Percentiles rank a stretch among this genome's conserved stretches.
phyloP scores from a whole-genome alignment of 2,113 vertebrate genomes.

The Rissa tridactyla region DNA sequence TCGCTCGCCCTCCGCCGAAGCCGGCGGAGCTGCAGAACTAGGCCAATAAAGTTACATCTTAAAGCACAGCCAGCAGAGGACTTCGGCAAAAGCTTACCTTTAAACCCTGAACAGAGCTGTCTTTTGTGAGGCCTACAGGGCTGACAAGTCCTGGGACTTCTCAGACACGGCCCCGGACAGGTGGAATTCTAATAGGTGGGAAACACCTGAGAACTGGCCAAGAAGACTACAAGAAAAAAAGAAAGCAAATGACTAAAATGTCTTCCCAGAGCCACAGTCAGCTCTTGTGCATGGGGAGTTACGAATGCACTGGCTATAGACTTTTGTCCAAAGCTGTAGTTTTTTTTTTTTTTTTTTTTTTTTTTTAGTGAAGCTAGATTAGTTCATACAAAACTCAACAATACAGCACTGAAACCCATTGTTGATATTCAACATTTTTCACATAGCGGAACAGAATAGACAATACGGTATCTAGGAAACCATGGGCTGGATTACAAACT shows the following conservation, averaged over 20 bases:
- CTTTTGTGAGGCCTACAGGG: slow-evolving; percentile 76
- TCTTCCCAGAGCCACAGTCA: slow-evolving; percentile 88
- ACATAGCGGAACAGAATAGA: slow-evolving; percentile 99
- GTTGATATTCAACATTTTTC: slow-evolving; percentile 99
- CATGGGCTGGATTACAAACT: slow-evolving; percentile 96
- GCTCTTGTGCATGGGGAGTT: slow-evolving; percentile 90
- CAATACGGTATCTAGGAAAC: slow-evolving; percentile 99
- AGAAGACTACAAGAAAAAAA: slow-evolving; percentile 73
- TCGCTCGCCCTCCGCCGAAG: slow-evolving; percentile 29
- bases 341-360: slow-evolving; percentile 79
- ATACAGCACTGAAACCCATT: slow-evolving; percentile 99
- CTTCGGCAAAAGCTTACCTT: slow-evolving; percentile 80
- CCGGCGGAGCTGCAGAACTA: slow-evolving; percentile 72
- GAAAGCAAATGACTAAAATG: slow-evolving; percentile 79
- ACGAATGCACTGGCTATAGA: slow-evolving; percentile 97
- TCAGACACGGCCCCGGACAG: slow-evolving; percentile 69
- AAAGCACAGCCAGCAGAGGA: slow-evolving; percentile 72
- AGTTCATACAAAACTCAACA: slow-evolving; percentile 99
- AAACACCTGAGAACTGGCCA: slow-evolving; percentile 77
- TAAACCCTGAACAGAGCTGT: slow-evolving; percentile 72
- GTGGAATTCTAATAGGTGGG: slow-evolving; percentile 68
- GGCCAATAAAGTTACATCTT: slow-evolving; percentile 68
- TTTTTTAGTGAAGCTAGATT: slow-evolving; percentile 99
- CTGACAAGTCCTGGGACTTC: slow-evolving; percentile 77
- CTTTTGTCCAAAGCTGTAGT: slow-evolving; percentile 97